phyloP scores from a whole-genome alignment of 2,888 invertebrate species.

The Oeneis ivallda region DNA sequence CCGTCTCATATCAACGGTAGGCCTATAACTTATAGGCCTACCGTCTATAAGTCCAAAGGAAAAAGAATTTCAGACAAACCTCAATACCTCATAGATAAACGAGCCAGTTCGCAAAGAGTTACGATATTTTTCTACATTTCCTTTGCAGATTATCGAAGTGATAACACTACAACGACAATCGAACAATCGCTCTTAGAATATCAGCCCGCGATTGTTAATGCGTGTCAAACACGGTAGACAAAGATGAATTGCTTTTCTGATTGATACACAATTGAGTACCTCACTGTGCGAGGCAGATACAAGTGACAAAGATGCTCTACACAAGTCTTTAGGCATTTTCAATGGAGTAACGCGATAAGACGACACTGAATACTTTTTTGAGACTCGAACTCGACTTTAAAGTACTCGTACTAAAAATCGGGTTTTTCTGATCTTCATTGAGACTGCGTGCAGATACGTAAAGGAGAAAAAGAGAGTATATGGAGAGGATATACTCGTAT shows the following conservation, averaged over 20 bases:
- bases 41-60: background rate
- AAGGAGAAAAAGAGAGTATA: too few relatives aligned
- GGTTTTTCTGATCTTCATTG: background rate
- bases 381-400: too few relatives aligned
- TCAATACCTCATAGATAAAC: background rate
- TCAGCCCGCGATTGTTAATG: constrained; percentile 2
- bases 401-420: background rate
- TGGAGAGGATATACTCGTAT: too few relatives aligned
- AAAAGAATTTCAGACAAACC: background rate
- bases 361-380: background rate
- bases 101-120: background rate
- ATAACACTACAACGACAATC: constrained; percentile 26
- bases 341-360: background rate
- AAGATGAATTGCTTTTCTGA: constrained; percentile 14
- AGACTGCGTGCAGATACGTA: too few relatives aligned
- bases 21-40: too few relatives aligned
- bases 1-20: too few relatives aligned
- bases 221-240: constrained; percentile 11
- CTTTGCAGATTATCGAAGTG: constrained; percentile 31
- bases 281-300: background rate
- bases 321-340: constrained; percentile 3
- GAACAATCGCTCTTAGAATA: constrained; percentile 10
- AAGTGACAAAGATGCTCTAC: constrained; percentile 6
- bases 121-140: background rate
- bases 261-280: constrained; percentile 12